A percentile compares a stretch with the other conserved stretches of the same genome.
These are phyloP conservation scores for Teleopsis dalmanni DNA, from an alignment of 1,140 invertebrate genomes.

Conservation along the genomic window DNA sequence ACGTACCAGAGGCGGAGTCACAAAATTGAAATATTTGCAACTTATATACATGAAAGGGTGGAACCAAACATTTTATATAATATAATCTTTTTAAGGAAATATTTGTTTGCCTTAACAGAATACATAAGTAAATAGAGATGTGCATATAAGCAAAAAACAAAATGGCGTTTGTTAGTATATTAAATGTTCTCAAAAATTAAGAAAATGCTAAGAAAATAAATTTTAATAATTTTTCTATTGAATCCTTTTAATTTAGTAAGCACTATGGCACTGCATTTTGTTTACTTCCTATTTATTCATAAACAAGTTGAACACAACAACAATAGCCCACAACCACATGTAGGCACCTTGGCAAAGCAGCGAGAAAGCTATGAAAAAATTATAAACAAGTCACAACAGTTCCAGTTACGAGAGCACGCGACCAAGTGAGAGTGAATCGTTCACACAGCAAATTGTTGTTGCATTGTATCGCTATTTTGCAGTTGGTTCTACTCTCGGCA, in stretches of 20 bases:
- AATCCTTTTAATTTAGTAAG: slow-evolving; percentile 16
- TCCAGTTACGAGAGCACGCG: background rate
- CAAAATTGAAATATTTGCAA: background rate
- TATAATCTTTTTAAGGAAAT: no score
- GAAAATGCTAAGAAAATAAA: background rate
- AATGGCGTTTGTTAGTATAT: background rate
- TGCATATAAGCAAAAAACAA: background rate
- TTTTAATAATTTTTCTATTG: background rate
- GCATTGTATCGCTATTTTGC: slow-evolving; percentile 32
- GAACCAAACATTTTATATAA: background rate
- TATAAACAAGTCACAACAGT: background rate
- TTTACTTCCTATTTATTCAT: slow-evolving; percentile 38
- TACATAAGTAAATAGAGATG: background rate
- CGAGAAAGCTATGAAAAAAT: slow-evolving; percentile 6
- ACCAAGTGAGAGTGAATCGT: background rate
- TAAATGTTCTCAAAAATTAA: background rate
- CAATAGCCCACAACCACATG: slow-evolving; percentile 18
- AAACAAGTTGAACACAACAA: slow-evolving; percentile 15
- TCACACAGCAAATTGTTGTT: slow-evolving; percentile 12
- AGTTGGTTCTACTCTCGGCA: slow-evolving; percentile 24
- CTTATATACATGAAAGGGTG: slow-evolving; percentile 6
- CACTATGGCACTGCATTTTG: slow-evolving; percentile 31
- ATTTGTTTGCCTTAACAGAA: background rate
- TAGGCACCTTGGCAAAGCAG: background rate
- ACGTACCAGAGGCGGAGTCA: slow-evolving; percentile 13